Percentiles rank a stretch among this genome's conserved stretches.
These are phyloP conservation scores for Tanypteryx hageni DNA, from an alignment of 2,888 invertebrate species.

Conservation along the genomic window DNA sequence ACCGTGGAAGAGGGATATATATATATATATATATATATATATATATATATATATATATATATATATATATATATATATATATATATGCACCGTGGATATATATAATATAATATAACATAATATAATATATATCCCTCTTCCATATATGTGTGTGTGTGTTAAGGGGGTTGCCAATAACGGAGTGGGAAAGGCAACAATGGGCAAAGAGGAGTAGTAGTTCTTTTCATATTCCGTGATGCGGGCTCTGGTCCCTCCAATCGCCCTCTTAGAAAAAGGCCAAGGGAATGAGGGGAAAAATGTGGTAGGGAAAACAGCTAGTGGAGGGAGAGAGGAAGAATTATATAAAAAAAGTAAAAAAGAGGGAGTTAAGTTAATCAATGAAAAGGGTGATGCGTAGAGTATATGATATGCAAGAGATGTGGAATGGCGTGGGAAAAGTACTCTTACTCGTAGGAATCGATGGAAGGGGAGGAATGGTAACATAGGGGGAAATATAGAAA, in stretches of 20 bases:
- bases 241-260: background rate
- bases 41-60: too few relatives aligned
- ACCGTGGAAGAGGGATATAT: too few relatives aligned
- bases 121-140: too few relatives aligned
- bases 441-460: too few relatives aligned
- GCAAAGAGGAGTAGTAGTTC: background rate
- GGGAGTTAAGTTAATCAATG: background rate
- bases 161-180: background rate
- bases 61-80: too few relatives aligned
- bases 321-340: background rate
- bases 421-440: background rate
- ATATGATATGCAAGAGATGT: background rate
- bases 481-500: too few relatives aligned
- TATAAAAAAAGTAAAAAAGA: background rate
- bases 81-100: too few relatives aligned
- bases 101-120: too few relatives aligned
- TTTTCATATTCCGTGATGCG: background rate
- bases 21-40: too few relatives aligned
- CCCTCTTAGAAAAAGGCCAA: background rate
- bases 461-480: too few relatives aligned
- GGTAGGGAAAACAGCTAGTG: background rate
- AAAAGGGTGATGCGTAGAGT: background rate
- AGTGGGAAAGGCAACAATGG: background rate
- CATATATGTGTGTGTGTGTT: too few relatives aligned
- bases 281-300: background rate